Evolutionary conservation across 2,888 invertebrate genomes (phyloP), one percentile per base, ranked within the genome.

Genomic region (Cyrtodaria siliqua): DNA sequence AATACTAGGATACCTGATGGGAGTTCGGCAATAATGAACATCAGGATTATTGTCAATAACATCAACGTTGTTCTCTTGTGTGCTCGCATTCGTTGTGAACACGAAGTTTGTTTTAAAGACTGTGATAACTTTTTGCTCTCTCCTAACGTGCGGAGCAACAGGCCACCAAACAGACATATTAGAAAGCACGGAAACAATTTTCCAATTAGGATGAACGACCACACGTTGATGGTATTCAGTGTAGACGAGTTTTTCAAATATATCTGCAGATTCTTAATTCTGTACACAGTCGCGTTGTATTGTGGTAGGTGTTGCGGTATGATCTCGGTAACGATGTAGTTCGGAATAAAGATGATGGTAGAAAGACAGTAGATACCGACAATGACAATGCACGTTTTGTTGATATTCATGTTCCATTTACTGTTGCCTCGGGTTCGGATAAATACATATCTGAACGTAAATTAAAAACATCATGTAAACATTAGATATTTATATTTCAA

Each of bases 161-260:
- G 86, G 23, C 92, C 89, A 18, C 94, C 93, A 59, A 94, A 92
- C 20, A 97, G 95, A 2, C 97, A 98, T 55, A 98, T 94, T 0
- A 96, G 96, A 70, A 97, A 94, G 92, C 98, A 97, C 2, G 98
- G 98, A 81, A 98, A 95, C 66, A 98, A 94, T 93, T 98, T 98
- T 80, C 98, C 96, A 71, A 98, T 95, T 9, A 98, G 96, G 92
- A 97, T 96, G 93, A 98, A 98, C 87, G 97, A 95, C 96, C 97
- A 97, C 93, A 98, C 97, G 90, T 97, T 97, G 75, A 81, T 64
- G 0, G 57, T 57, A 40, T 75, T 77, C 53, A 84, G 55, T 1
- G 71, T 67, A 12, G 68, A 70, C 0, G 79, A 62, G 24, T 69
- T 64, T n/a, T 69, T 61, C 24, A 72, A 38, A 52, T 78, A 71